Evolutionary conservation across 2,113 vertebrate genomes (phyloP), one percentile per base, ranked within the genome.

Genomic region (Equus quagga): DNA sequence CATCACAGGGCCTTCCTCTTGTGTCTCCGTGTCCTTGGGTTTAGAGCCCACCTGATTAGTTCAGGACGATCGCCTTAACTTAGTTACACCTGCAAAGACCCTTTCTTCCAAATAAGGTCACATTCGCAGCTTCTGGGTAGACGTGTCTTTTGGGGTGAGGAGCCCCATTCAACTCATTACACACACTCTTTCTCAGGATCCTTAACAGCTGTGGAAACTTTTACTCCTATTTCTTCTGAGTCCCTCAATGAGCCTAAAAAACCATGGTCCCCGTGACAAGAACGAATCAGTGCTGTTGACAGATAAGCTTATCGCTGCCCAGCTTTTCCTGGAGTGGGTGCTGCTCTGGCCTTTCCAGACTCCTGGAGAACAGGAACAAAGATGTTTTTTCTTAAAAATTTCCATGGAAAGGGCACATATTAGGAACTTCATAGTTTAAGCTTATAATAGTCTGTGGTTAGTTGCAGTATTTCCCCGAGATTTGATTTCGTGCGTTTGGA

Each of bases 251-350:
- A 19, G 23, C n/a, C 75, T 28, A 9, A 58, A 51, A 54, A 46
- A 23, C 6, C 6, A 5, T 2, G 0, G 1, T 19, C 33, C 70
- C 49, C 78, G 19, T 2, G 8, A 19, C 26, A 24, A 11, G 62
- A 10, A 2, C 8, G 21, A 0, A 1, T 41, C 49, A 2, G 60
- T 2, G 21, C 13, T 36, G 13, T 1, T 2, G 33, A 36, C 15
- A 7, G 2, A 1, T 3, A 5, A 15, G 14, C 0, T 3, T 3
- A 6, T 0, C 0, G 0, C 17, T 6, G 19, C 8, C 12, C 21
- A 0, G 0, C 51, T n/a, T n/a, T 36, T 14, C 58, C 76, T 9
- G 2, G 3, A 5, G 2, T 31, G 36, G 9, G 21, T 1, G 12
- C 33, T 51, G 33, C 9, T 11, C 70, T 8, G 10, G 10, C 75